These are phyloP conservation scores for Acestrorhynchus altus DNA, from an alignment of 2,797 vertebrate species.

Conservation along the genomic window DNA sequence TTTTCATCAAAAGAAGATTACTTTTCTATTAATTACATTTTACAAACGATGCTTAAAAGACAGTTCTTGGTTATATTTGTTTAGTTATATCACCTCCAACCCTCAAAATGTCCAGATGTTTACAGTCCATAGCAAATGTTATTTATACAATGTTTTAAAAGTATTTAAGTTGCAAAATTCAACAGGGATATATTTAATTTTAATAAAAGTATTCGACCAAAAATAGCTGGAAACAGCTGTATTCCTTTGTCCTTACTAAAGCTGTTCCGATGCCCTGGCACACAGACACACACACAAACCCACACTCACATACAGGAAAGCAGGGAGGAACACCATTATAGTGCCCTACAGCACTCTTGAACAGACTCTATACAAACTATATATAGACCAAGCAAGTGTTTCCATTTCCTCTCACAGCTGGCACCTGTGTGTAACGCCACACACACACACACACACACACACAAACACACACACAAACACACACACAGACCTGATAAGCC, in stretches of 20 bases:
- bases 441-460: conserved; percentile 24
- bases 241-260: background rate
- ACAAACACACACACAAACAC: conserved; percentile 30
- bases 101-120: too few relatives aligned
- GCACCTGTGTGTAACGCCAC: conserved; percentile 27
- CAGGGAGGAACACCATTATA: conserved; percentile 15
- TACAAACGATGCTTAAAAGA: too few relatives aligned
- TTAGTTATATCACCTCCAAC: too few relatives aligned
- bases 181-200: background rate
- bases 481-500: background rate
- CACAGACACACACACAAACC: conserved; percentile 17
- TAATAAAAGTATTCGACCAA: background rate
- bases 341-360: conserved; percentile 9
- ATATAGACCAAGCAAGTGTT: conserved; percentile 29
- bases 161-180: background rate
- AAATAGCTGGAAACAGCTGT: background rate
- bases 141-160: too few relatives aligned
- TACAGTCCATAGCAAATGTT: too few relatives aligned
- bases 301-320: conserved; percentile 6
- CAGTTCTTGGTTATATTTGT: too few relatives aligned
- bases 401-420: conserved; percentile 50
- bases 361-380: conserved; percentile 24
- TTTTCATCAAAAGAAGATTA: too few relatives aligned
- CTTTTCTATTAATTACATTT: too few relatives aligned
- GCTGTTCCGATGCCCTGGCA: background rate